phyloP scores from a whole-genome alignment of 2,113 vertebrate species.

The Colaptes auratus region DNA sequence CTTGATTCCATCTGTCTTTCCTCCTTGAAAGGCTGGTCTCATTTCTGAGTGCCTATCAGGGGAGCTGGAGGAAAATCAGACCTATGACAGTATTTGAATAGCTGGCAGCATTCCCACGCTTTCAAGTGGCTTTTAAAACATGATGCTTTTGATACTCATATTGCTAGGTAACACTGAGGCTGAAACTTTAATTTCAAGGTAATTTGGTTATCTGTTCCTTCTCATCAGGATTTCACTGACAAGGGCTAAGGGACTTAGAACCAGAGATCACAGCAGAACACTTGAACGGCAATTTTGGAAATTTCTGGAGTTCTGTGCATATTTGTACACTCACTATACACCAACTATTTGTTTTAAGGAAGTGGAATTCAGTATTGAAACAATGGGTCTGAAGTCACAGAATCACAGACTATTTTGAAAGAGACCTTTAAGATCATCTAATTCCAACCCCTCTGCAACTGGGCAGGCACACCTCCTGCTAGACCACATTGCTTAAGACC shows the following conservation, averaged over 20 bases:
- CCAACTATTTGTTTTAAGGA: background rate
- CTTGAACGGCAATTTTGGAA: background rate
- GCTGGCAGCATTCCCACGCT: constrained; percentile 9
- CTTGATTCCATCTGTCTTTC: background rate
- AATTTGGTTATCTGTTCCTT: constrained; percentile 20
- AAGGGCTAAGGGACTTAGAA: background rate
- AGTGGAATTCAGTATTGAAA: background rate
- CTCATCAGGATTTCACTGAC: constrained; percentile 1
- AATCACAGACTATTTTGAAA: no score
- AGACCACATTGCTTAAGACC: no score
- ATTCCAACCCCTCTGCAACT: no score
- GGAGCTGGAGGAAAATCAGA: constrained; percentile 16
- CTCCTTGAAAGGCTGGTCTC: background rate
- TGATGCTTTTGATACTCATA: background rate
- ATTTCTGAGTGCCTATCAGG: background rate
- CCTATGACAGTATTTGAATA: constrained; percentile 19
- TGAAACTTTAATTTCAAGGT: constrained; percentile 24
- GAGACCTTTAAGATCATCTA: no score
- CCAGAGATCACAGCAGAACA: background rate
- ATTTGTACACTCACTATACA: background rate
- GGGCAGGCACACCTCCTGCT: no score
- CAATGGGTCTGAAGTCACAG: background rate
- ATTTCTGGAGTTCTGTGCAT: background rate
- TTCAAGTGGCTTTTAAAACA: constrained; percentile 21
- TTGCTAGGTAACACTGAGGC: constrained; percentile 23